Evolutionary conservation across 2,797 vertebrate species (phyloP).

Genomic region (Lepilemur ruficaudatus): DNA sequence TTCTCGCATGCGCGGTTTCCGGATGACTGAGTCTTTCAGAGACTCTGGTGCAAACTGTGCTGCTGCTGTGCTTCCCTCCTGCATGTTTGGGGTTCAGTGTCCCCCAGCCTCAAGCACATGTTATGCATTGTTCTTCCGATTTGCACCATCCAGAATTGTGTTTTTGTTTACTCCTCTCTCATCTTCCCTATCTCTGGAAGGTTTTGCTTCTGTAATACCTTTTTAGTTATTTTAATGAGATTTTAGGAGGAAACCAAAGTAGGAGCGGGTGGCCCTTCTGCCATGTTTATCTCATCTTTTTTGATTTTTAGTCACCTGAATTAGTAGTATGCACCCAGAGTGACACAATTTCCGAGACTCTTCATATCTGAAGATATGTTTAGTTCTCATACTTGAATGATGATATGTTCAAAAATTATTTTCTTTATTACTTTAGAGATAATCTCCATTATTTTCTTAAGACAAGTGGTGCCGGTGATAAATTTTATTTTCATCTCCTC

Average conservation of each 20-base stretch:
- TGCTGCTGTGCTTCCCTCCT: neutral
- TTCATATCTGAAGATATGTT: neutral
- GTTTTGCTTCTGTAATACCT: neutral
- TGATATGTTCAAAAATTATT: constrained; percentile 2
- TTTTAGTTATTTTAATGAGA: neutral
- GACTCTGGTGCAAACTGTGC: neutral
- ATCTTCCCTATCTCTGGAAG: neutral
- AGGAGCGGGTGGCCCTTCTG: neutral
- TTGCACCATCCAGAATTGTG: neutral
- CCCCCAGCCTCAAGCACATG: neutral
- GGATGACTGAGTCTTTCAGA: neutral
- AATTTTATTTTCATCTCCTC: neutral
- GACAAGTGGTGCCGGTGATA: neutral
- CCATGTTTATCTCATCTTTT: neutral
- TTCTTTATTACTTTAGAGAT: neutral
- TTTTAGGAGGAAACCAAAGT: neutral
- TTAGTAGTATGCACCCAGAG: neutral
- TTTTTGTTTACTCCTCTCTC: neutral
- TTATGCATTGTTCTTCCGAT: neutral
- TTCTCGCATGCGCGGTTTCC: neutral
- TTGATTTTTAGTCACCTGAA: neutral
- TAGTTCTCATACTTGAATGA: neutral
- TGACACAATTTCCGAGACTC: neutral
- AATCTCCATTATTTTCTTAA: constrained; percentile 8
- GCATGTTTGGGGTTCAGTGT: neutral